Evolutionary conservation across 2,888 invertebrate species (phyloP).

Genomic region (Standfussiana lucernea): DNA sequence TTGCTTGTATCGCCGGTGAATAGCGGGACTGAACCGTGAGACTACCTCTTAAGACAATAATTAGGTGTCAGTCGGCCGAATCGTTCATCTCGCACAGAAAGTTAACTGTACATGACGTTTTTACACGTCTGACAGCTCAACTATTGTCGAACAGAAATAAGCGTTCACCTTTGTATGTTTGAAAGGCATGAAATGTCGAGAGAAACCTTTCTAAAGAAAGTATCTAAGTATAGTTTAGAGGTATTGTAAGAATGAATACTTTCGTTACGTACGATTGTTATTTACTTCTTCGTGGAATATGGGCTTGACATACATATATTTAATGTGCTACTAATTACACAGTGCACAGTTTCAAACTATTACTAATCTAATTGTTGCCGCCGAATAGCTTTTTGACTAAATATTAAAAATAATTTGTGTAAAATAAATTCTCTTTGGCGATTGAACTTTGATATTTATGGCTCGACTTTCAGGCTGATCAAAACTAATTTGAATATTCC

Average conservation of each 20-base stretch:
- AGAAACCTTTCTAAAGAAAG: conserved; percentile 52
- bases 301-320: not conserved
- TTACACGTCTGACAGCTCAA: conserved; percentile 71
- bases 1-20: conserved; percentile 64
- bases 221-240: not conserved
- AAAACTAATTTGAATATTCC: conserved; percentile 42
- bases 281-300: not conserved
- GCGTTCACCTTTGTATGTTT: conserved; percentile 57
- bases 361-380: not conserved
- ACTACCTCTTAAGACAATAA: conserved; percentile 79
- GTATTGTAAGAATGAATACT: conserved; percentile 11
- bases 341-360: not conserved
- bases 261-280: conserved; percentile 9
- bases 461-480: conserved; percentile 18
- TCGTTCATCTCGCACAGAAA: conserved; percentile 78
- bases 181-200: conserved; percentile 49
- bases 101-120: conserved; percentile 82
- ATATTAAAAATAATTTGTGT: not conserved
- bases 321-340: not conserved
- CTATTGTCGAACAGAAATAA: conserved; percentile 67
- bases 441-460: not conserved
- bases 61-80: conserved; percentile 86
- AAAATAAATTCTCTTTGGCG: not conserved
- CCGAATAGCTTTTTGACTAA: not conserved
- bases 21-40: conserved; percentile 82